Conservation (phyloP, 2,888 invertebrate genomes). For the Lepetodrilus schrolli region DNA sequence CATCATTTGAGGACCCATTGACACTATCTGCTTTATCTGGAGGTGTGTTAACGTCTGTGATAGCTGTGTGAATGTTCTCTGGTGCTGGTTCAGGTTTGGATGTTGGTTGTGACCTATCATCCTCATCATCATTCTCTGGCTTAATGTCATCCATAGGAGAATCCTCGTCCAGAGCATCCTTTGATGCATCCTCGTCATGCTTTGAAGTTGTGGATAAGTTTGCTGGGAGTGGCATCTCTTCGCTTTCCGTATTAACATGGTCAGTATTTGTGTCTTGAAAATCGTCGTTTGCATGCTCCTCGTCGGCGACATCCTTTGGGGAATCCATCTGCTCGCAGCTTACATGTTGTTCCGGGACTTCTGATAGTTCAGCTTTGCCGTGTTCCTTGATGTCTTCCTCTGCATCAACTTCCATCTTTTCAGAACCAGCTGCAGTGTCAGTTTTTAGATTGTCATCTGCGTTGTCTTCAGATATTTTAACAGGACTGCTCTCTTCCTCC, state of each 20-base stretch:
- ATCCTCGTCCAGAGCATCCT: background rate
- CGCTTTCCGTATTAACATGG: background rate
- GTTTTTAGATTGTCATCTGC: background rate
- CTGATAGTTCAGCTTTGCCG: background rate
- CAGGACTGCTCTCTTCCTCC: background rate
- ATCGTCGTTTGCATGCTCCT: background rate
- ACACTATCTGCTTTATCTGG: background rate
- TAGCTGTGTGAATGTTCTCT: too few relatives aligned
- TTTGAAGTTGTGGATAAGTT: too few relatives aligned
- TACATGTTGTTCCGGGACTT: too few relatives aligned
- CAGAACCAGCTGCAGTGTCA: background rate
- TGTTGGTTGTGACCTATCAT: background rate
- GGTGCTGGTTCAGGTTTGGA: background rate
- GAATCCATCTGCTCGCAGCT: background rate
- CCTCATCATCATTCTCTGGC: background rate
- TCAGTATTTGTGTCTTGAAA: background rate
- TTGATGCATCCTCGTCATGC: background rate
- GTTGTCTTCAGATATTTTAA: background rate
- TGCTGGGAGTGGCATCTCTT: too few relatives aligned
- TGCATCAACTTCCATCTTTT: background rate
- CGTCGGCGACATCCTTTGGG: background rate
- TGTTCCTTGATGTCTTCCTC: background rate
- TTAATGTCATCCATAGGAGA: background rate
- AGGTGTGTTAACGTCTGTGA: background rate
- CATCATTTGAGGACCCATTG: background rate